Evolutionary conservation across 64 coral and sea anemone species (phyloP).

Genomic region (Montipora capricornis): DNA sequence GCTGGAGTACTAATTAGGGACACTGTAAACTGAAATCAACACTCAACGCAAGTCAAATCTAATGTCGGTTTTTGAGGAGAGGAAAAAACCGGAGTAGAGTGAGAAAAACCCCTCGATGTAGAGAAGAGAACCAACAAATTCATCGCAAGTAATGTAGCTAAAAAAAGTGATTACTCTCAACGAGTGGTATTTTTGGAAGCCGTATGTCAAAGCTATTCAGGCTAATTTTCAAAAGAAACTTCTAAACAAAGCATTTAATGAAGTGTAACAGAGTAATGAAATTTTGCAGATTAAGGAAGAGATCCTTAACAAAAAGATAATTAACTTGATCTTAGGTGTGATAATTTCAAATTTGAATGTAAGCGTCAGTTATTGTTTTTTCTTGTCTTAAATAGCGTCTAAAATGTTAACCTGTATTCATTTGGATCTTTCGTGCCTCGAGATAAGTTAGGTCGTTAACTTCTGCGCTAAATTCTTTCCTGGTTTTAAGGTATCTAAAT

Average conservation of each 20-base stretch:
- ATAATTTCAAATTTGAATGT: neutral
- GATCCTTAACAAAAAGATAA: neutral
- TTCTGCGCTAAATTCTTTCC: neutral
- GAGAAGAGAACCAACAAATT: too few relatives aligned
- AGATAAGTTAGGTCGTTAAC: neutral
- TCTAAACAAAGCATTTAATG: constrained; percentile 1
- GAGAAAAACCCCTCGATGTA: too few relatives aligned
- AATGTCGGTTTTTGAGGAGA: too few relatives aligned
- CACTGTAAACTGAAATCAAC: too few relatives aligned
- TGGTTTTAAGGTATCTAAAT: neutral
- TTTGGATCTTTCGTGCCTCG: neutral
- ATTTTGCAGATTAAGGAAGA: neutral
- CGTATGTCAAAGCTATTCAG: neutral
- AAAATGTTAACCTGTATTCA: neutral
- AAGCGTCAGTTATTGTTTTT: neutral
- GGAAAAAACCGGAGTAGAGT: too few relatives aligned
- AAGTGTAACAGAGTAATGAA: neutral
- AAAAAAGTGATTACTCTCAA: too few relatives aligned
- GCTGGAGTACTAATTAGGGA: too few relatives aligned
- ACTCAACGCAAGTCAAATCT: too few relatives aligned
- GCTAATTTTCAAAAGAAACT: neutral
- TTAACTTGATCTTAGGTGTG: neutral
- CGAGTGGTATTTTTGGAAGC: too few relatives aligned
- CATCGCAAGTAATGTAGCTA: too few relatives aligned
- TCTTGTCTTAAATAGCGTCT: neutral